phyloP scores from a whole-genome alignment of 1,140 invertebrate species.

The Drosophila kurseongensis region DNA sequence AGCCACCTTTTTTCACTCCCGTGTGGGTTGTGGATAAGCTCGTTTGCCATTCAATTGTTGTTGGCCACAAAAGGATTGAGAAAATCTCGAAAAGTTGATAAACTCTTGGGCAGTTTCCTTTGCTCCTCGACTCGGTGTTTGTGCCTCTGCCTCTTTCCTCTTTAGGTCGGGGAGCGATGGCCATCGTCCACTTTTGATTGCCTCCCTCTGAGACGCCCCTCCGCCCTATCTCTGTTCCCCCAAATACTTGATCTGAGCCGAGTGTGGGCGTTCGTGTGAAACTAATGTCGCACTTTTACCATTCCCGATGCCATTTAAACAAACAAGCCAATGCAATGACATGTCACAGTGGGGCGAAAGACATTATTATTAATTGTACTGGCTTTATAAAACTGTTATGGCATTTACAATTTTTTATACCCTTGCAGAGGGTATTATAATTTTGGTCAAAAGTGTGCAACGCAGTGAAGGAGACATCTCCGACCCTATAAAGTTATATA shows the following conservation, averaged over 20 bases:
- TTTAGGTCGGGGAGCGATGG: constrained; percentile 40
- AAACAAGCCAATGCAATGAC: constrained; percentile 69
- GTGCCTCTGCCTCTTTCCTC: constrained; percentile 2
- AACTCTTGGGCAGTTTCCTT: constrained; percentile 45
- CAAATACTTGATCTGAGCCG: constrained; percentile 3
- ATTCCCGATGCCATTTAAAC: constrained; percentile 60
- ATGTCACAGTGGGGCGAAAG: constrained; percentile 36
- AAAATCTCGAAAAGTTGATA: constrained; percentile 72
- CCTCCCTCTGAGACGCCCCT: constrained; percentile 18
- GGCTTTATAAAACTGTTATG: too few species aligned
- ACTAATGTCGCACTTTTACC: constrained; percentile 61
- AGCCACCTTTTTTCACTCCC: background rate
- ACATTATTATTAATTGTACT: background rate
- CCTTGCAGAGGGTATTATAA: too few species aligned
- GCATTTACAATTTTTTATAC: too few species aligned
- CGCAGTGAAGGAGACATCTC: too few species aligned
- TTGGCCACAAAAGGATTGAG: constrained; percentile 46
- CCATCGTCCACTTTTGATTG: constrained; percentile 57
- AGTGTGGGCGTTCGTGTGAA: constrained; percentile 79
- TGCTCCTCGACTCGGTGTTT: background rate
- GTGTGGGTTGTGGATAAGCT: constrained; percentile 5
- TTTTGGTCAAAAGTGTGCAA: too few species aligned
- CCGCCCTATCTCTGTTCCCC: background rate
- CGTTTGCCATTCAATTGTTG: constrained; percentile 24
- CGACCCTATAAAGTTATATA: too few species aligned